Conservation (phyloP, 2,797 vertebrate species). For the Sebastes matsubarae region DNA sequence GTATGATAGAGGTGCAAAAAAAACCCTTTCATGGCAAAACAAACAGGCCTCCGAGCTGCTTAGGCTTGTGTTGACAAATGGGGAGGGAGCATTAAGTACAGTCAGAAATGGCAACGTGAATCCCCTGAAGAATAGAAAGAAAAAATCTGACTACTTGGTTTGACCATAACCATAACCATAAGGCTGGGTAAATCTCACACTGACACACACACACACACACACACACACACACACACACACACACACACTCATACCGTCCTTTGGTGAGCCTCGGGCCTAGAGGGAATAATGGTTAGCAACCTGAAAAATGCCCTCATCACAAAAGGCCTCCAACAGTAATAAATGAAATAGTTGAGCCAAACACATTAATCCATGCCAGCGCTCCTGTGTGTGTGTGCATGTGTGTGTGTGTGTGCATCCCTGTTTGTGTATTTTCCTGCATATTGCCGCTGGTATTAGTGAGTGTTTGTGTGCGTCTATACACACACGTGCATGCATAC, state of each 20-base stretch:
- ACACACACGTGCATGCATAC: constrained; percentile 9
- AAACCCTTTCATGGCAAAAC: constrained; percentile 59
- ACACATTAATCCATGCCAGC: constrained; percentile 81
- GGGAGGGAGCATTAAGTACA: constrained; percentile 61
- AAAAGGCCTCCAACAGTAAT: constrained; percentile 85
- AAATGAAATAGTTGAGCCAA: constrained; percentile 85
- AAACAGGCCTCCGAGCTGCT: constrained; percentile 69
- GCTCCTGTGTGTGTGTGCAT: constrained; percentile 28
- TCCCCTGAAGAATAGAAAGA: constrained; percentile 58
- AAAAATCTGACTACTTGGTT: constrained; percentile 60
- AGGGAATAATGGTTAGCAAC: constrained; percentile 86
- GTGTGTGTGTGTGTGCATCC: not conserved
- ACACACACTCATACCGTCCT: constrained; percentile 38
- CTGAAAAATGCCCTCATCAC: constrained; percentile 87
- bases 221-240: constrained; percentile 25
- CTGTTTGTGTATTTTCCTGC: constrained; percentile 20
- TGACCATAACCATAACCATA: constrained; percentile 65
- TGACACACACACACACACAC: constrained; percentile 16
- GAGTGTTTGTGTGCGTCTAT: constrained; percentile 4
- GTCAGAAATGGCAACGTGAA: constrained; percentile 66
- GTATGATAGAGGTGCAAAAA: constrained; percentile 58
- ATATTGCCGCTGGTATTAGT: constrained; percentile 13
- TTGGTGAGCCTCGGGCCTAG: constrained; percentile 68
- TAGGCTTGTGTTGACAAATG: constrained; percentile 72
- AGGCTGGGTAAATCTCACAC: constrained; percentile 36